These are phyloP conservation scores for Rallus crepitans DNA, from an alignment of 2,797 vertebrate genomes.

Conservation along the genomic window DNA sequence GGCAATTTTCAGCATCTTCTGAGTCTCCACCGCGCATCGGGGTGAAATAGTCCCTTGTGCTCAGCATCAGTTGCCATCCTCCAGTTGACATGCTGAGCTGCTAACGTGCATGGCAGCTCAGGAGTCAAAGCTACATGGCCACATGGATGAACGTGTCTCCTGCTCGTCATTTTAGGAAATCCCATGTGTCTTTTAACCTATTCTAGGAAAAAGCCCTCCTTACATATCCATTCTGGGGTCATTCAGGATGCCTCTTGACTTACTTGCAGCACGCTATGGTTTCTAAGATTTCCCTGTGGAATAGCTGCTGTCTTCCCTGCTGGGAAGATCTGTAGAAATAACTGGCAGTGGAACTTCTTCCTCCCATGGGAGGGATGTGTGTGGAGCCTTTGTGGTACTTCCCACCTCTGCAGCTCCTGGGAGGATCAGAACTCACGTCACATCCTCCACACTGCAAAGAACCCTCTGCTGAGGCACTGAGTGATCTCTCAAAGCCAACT, in stretches of 20 bases:
- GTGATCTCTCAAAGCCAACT: neutral
- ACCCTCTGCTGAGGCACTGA: neutral
- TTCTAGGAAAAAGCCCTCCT: neutral
- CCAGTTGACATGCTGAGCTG: neutral
- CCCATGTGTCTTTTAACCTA: neutral
- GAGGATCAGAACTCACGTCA: neutral
- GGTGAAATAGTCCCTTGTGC: accelerated
- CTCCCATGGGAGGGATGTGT: neutral
- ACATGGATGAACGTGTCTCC: neutral
- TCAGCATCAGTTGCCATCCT: neutral
- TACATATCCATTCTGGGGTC: neutral
- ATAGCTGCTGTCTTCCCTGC: neutral
- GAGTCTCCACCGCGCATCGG: neutral
- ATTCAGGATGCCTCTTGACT: neutral
- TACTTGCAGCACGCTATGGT: neutral
- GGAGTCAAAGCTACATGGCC: neutral
- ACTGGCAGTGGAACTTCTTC: conserved; percentile 26
- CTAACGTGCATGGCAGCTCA: accelerated
- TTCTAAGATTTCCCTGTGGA: conserved; percentile 50
- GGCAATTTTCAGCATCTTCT: neutral
- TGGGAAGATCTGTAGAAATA: neutral
- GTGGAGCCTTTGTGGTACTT: neutral
- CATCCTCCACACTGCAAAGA: neutral
- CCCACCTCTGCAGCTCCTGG: neutral
- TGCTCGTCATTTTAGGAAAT: neutral